A percentile compares a stretch with the other conserved stretches of the same genome.
Evolutionary conservation across 1,140 invertebrate species (phyloP).

Genomic region (Hycleus phaleratus): DNA sequence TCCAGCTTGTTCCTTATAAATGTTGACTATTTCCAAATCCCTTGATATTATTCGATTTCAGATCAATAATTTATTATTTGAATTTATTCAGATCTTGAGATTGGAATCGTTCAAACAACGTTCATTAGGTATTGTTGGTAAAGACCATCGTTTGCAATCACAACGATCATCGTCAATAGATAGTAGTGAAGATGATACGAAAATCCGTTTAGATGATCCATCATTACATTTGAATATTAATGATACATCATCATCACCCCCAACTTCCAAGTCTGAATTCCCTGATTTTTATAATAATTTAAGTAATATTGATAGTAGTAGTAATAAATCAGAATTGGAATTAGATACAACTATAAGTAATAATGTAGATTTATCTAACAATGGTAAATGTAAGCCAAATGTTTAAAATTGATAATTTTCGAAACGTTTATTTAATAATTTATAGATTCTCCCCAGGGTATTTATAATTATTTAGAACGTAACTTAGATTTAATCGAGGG

Average conservation of each 20-base stretch:
- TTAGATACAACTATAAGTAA: too few species aligned
- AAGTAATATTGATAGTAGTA: neutral
- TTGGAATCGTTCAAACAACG: slow-evolving; percentile 32
- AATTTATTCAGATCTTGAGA: slow-evolving; percentile 34
- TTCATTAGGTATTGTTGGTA: slow-evolving; percentile 8
- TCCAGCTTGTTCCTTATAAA: too few species aligned
- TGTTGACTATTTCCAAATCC: neutral
- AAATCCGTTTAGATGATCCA: slow-evolving; percentile 35
- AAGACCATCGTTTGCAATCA: slow-evolving; percentile 21
- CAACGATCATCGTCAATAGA: slow-evolving; percentile 34
- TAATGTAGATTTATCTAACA: too few species aligned
- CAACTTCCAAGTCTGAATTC: slow-evolving; percentile 27
- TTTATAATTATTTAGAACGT: too few species aligned
- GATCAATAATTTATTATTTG: neutral
- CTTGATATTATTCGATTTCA: neutral
- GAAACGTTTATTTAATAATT: too few species aligned
- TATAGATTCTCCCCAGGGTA: too few species aligned
- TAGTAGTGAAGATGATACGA: slow-evolving; percentile 37
- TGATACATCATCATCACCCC: slow-evolving; percentile 26
- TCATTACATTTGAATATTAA: slow-evolving; percentile 32
- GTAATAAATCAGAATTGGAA: too few species aligned
- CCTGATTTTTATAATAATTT: slow-evolving; percentile 19
- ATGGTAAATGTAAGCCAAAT: too few species aligned
- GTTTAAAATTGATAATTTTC: too few species aligned
- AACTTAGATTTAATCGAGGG: too few species aligned